These are phyloP conservation scores for Apodemia zela DNA, from an alignment of 2,888 invertebrate species.

Conservation along the genomic window DNA sequence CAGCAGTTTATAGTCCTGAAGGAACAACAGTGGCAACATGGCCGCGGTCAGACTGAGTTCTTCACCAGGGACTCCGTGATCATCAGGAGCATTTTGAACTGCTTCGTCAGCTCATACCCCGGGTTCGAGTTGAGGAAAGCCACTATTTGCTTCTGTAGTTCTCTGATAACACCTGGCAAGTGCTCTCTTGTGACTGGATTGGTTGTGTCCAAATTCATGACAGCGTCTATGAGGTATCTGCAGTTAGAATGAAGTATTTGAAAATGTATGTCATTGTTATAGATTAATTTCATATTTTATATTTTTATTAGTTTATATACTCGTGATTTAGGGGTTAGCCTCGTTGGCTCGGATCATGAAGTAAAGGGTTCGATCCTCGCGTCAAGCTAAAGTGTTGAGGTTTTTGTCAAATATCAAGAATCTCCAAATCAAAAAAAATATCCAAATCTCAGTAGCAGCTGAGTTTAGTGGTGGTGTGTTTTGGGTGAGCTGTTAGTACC, in stretches of 20 bases:
- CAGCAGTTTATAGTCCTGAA: conserved; percentile 16
- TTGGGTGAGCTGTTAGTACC: too few relatives aligned
- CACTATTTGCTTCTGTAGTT: conserved; percentile 87
- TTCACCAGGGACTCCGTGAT: conserved; percentile 81
- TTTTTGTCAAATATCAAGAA: too few relatives aligned
- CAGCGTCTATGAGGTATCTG: conserved; percentile 93
- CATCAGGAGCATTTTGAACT: conserved; percentile 87
- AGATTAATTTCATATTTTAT: too few relatives aligned
- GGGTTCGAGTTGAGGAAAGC: conserved; percentile 84
- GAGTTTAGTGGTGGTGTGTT: too few relatives aligned
- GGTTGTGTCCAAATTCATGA: conserved; percentile 88
- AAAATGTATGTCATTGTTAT: not conserved
- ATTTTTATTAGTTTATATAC: too few relatives aligned
- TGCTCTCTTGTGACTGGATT: conserved; percentile 91
- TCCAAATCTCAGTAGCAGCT: too few relatives aligned
- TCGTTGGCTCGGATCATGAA: too few relatives aligned
- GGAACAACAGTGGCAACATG: conserved; percentile 31
- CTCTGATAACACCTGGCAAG: conserved; percentile 87
- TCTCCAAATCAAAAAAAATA: too few relatives aligned
- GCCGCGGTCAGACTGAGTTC: conserved; percentile 48
- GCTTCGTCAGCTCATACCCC: conserved; percentile 81
- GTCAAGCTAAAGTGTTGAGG: too few relatives aligned
- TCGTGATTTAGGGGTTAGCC: too few relatives aligned
- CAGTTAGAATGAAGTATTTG: conserved; percentile 22
- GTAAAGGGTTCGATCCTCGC: too few relatives aligned